These are phyloP conservation scores for Mastigias papua DNA, from an alignment of 30 jellyfish, hydroid and myxozoan species.

Conservation along the genomic window DNA sequence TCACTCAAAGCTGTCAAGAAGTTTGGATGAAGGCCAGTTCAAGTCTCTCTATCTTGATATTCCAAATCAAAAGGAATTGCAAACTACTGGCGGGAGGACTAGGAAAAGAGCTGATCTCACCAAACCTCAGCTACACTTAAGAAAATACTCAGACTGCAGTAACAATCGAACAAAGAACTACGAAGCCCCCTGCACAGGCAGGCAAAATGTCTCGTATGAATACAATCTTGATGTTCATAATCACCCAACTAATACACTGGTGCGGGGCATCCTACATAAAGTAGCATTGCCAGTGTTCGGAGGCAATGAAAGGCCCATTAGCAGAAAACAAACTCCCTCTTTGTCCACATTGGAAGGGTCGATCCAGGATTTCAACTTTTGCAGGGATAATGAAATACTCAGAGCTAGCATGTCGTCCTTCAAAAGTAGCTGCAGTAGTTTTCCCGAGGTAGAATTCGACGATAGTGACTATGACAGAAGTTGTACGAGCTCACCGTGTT, in stretches of 20 bases:
- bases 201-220: not conserved
- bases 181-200: not conserved
- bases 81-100: not conserved
- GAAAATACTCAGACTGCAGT: conserved; percentile 48
- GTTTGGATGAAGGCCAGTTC: conserved; percentile 45
- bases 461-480: conserved; percentile 51
- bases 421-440: conserved; percentile 45
- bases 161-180: conserved; percentile 4
- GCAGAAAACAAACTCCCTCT: conserved; percentile 17
- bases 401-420: conserved; percentile 44
- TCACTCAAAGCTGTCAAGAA: conserved; percentile 19
- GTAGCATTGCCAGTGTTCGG: conserved; percentile 6
- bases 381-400: not conserved
- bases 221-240: not conserved
- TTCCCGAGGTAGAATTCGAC: conserved; percentile 41
- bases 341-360: conserved; percentile 34
- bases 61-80: not conserved
- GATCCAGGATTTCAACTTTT: conserved; percentile 5
- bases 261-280: conserved; percentile 5
- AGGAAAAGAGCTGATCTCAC: not conserved
- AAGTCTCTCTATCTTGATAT: conserved; percentile 30
- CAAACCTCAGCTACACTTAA: not conserved
- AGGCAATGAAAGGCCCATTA: not conserved
- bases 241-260: conserved; percentile 19
- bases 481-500: conserved; percentile 5